Evolutionary conservation across 1,140 invertebrate genomes (phyloP), one percentile per base, ranked within the genome.

Genomic region (Polypedilum vanderplanki): DNA sequence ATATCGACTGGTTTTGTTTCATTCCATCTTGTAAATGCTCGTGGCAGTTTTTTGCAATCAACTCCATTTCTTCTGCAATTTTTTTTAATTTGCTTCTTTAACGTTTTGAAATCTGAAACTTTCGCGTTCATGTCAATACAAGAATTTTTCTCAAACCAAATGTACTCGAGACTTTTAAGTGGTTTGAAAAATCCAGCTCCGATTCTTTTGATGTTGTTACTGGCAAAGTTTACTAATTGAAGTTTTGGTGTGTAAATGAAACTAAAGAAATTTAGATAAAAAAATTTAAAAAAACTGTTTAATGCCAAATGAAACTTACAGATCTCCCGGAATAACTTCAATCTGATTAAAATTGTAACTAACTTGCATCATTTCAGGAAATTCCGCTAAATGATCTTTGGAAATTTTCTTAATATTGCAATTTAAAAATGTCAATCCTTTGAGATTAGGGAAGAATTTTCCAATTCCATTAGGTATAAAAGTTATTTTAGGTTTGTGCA

Each of bases 401-500:
- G 46, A 57, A n/a, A 57, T 57, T 57, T 12, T 57, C 46, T 15
- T 57, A 57, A 57, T 57, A 57, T 57, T 57, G 15, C 46, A 57
- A 57, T 57, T 57, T 12, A 57, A n/a, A 57, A 57, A 57, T 4
- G 12, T 57, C 3, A 57, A 3, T 15, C 46, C 46, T n/a, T 57
- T 57, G 0, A 57, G n/a, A 57, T 15, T 57, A 4, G 46, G 46
- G 15, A 57, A 57, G 12, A 57, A 57, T 15, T n/a, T 57, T 57
- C 46, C 46, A 57, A 57, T 57, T 0, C 46, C 46, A 57, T 57
- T 57, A 12, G 46, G 46, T 1, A 57, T 57, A 3, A 57, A 57
- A 12, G 46, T 57, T 1, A 57, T 57, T 4, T 57, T 12, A 4
- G 12, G 46, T 15, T 57, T 57, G 3, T 57, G 46, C 46, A 57